Percentiles rank a stretch among this genome's conserved stretches.
Evolutionary conservation across 1,140 invertebrate genomes (phyloP).

Genomic region (Nephotettix cincticeps): DNA sequence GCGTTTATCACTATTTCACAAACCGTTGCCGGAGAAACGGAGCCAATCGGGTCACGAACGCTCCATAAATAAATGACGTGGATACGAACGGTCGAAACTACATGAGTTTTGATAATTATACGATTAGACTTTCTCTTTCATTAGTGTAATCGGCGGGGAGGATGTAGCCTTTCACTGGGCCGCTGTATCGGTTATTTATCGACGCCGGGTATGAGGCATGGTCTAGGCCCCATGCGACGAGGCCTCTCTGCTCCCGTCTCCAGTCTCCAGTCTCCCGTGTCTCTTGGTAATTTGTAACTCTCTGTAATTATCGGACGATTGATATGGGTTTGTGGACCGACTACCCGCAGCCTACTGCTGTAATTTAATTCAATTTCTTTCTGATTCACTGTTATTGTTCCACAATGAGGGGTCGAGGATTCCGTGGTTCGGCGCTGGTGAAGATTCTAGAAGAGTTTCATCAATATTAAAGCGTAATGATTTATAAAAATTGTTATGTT

Average conservation of each 20-base stretch:
- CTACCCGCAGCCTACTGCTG: neutral
- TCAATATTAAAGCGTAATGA: no score
- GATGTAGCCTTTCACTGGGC: neutral
- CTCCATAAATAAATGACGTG: conserved; percentile 7
- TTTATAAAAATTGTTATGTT: no score
- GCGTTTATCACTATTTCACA: neutral
- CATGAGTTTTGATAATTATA: conserved; percentile 8
- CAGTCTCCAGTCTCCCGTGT: neutral
- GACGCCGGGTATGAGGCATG: neutral
- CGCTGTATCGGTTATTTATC: neutral
- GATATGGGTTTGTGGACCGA: neutral
- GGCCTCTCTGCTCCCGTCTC: no score
- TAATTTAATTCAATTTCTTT: conserved; percentile 10
- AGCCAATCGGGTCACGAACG: conserved; percentile 1
- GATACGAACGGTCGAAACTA: neutral
- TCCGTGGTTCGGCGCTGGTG: no score
- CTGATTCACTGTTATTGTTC: neutral
- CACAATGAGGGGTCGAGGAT: no score
- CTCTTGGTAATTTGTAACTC: neutral
- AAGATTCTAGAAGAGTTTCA: no score
- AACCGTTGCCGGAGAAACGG: conserved; percentile 2
- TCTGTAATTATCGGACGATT: neutral
- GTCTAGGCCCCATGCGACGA: neutral
- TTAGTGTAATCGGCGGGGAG: conserved; percentile 2
- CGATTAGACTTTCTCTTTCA: conserved; percentile 3